These are phyloP conservation scores for Oreochromis tanganicae DNA, from an alignment of 2,113 vertebrate genomes.

Conservation along the genomic window DNA sequence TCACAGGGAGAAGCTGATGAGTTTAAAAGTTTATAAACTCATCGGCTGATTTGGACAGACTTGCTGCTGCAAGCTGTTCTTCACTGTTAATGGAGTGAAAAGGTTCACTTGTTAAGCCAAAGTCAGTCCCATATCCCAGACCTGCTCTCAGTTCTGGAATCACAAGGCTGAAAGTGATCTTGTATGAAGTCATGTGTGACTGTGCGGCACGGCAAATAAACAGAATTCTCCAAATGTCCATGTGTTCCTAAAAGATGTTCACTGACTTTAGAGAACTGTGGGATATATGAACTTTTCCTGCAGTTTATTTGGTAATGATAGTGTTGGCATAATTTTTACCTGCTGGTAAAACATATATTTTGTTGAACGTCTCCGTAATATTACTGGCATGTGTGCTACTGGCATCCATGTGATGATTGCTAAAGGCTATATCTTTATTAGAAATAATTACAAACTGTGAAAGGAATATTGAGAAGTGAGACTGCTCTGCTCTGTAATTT, in stretches of 20 bases:
- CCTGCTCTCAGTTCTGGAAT: neutral
- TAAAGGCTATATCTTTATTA: neutral
- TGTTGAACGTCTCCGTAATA: neutral
- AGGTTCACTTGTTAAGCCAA: neutral
- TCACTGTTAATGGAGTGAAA: neutral
- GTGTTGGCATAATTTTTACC: neutral
- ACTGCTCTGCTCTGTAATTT: conserved; percentile 5
- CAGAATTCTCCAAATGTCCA: neutral
- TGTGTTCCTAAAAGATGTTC: neutral
- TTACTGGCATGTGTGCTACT: neutral
- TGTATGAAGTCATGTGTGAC: neutral
- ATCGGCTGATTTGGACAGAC: neutral
- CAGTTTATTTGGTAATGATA: neutral
- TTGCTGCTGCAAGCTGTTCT: neutral
- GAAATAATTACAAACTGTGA: neutral
- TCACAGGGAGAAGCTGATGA: neutral
- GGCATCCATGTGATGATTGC: neutral
- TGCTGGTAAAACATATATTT: neutral
- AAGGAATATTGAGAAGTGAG: neutral
- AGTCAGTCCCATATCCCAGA: neutral
- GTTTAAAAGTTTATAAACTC: neutral
- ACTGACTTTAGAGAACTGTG: neutral
- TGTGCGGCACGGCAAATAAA: neutral
- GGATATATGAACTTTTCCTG: neutral
- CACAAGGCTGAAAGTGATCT: neutral